Base-by-base conservation (phyloP, 2,797 vertebrate genomes). In the Distichodus sexfasciatus region DNA sequence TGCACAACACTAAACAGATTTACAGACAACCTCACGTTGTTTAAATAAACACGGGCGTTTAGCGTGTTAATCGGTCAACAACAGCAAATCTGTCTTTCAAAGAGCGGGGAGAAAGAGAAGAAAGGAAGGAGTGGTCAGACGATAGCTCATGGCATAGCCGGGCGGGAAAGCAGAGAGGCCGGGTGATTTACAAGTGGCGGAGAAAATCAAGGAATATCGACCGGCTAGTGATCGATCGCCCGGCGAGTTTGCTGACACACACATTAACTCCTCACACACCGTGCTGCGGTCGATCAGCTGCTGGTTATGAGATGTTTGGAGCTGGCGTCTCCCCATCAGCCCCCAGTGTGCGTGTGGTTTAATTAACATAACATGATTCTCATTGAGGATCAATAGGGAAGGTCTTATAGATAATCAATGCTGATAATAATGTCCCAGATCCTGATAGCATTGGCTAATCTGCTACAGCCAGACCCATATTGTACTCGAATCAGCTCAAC, bases 291-390 rank as follows among this genome's bases (percentile, higher is more conserved):
- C 54, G 36, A 74, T 57, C 44, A 4, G 14, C 48, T 28, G 15
- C 17, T 44, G 63, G 59, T 63, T 76, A 77, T 66, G 57, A 61
- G 53, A 46, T n/a, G 6, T 24, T 46, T 72, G 58, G 62, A 63
- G 44, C 12, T 19, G 26, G 31, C 35, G 40, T 6, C 71, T 71
- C 65, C 51, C 44, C 41, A 53, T 46, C 33, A 74, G 46, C 10
- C 24, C 58, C 63, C 24, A 57, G 43, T 15, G 29, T 36, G 28
- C 33, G 24, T 47, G 48, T 46, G 7, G 50, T 69, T 69, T 75
- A 69, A 78, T 79, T 76, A 72, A 79, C 67, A 72, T 70, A 23
- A 70, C 59, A 46, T 43, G 55, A 55, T 70, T 53, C 38, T 14
- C 54, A 63, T 41, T 63, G 61, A 51, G 19, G 40, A 79, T 67